phyloP scores from a whole-genome alignment of 1,140 invertebrate genomes.

The Caenorhabditis briggsae region DNA sequence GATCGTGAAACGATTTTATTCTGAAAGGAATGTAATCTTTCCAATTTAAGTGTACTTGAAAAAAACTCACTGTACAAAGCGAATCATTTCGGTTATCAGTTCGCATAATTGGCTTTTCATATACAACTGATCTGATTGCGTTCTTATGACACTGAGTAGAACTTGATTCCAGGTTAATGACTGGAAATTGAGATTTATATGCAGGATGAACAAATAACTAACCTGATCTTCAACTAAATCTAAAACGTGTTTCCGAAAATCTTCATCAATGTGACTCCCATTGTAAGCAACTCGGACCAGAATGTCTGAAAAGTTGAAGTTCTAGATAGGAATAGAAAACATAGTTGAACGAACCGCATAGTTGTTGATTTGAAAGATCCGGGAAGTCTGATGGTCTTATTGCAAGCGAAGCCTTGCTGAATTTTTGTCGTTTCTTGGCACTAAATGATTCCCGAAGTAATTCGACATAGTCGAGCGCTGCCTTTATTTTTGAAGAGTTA shows the following conservation, averaged over 20 bases:
- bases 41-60: background rate
- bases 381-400: background rate
- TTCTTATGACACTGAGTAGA: constrained; percentile 7
- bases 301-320: background rate
- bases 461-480: background rate
- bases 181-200: background rate
- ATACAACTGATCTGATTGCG: background rate
- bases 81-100: background rate
- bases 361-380: background rate
- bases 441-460: background rate
- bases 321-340: background rate
- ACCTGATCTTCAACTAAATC: constrained; percentile 5
- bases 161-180: constrained; percentile 19
- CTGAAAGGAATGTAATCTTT: background rate
- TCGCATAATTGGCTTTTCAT: background rate
- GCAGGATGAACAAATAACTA: no score
- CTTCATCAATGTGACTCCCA: background rate
- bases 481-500: background rate
- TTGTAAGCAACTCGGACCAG: constrained; percentile 20
- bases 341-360: background rate
- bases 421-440: background rate
- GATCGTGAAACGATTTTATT: background rate
- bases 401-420: background rate
- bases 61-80: constrained; percentile 7
- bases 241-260: background rate